A percentile compares a stretch with the other conserved stretches of the same genome.
Conservation (phyloP, 2,113 vertebrate genomes). For the Erythrocercus mccallii region DNA sequence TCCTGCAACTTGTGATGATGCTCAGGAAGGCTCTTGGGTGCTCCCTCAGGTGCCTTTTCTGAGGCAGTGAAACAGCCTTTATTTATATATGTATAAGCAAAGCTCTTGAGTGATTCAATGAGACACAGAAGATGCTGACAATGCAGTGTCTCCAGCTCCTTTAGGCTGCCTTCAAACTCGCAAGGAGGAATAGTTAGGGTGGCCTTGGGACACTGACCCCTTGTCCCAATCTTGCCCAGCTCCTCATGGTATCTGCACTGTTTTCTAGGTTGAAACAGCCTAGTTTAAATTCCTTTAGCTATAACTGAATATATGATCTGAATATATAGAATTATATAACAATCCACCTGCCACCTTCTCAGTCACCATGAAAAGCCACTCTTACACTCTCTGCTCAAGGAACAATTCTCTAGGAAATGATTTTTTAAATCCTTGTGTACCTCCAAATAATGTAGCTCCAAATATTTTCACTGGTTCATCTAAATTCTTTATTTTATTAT, state of each 20-base stretch:
- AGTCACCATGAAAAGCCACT: neutral
- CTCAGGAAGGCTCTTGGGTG: neutral
- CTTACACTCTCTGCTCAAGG: neutral
- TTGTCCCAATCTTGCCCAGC: rapidly evolving
- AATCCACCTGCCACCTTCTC: neutral
- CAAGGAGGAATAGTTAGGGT: neutral
- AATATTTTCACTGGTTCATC: neutral
- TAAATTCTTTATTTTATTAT: neutral
- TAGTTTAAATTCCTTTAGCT: neutral
- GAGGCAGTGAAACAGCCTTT: neutral
- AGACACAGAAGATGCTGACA: neutral
- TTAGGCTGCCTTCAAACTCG: neutral
- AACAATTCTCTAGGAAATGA: neutral
- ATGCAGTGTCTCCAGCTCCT: neutral
- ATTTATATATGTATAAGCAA: neutral
- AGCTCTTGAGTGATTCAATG: neutral
- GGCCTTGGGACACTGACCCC: neutral
- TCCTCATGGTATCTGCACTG: neutral
- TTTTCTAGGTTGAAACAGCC: neutral
- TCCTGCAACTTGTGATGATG: neutral
- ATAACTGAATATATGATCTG: neutral
- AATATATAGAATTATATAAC: neutral
- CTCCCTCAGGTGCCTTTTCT: neutral
- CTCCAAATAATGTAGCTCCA: neutral
- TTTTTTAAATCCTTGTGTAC: neutral